Evolutionary conservation across 2,113 vertebrate genomes (phyloP).

Genomic region (Ivindomyrus marchei): DNA sequence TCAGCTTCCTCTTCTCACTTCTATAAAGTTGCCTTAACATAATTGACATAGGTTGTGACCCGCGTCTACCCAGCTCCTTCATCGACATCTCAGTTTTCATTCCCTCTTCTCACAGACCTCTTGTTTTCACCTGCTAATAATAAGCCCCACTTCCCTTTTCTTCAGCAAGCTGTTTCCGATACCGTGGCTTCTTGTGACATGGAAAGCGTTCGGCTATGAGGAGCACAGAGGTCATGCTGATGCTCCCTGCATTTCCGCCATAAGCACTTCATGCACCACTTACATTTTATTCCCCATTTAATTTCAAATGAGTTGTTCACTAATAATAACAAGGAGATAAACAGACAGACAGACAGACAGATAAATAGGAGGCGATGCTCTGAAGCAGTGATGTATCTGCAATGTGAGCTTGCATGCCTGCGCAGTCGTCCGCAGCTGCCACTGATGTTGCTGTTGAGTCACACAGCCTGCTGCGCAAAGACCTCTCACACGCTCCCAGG

Average conservation of each 20-base stretch:
- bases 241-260: neutral
- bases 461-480: neutral
- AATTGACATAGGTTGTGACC: neutral
- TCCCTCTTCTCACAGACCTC: neutral
- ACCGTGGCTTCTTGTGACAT: slow-evolving; percentile 1
- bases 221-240: neutral
- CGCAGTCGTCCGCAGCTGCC: neutral
- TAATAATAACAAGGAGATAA: neutral
- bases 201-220: neutral
- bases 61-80: neutral
- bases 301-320: neutral
- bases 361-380: neutral
- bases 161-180: slow-evolving; percentile 17
- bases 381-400: neutral
- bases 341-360: neutral
- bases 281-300: neutral
- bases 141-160: slow-evolving; percentile 6
- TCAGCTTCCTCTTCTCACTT: slow-evolving; percentile 9
- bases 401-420: neutral
- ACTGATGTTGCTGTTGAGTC: neutral
- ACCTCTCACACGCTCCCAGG: neutral
- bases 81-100: neutral
- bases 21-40: slow-evolving; percentile 1
- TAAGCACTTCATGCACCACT: neutral
- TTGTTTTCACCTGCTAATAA: neutral